These are phyloP conservation scores for Anadara kagoshimensis DNA, from an alignment of 1,140 invertebrate species.

Conservation along the genomic window DNA sequence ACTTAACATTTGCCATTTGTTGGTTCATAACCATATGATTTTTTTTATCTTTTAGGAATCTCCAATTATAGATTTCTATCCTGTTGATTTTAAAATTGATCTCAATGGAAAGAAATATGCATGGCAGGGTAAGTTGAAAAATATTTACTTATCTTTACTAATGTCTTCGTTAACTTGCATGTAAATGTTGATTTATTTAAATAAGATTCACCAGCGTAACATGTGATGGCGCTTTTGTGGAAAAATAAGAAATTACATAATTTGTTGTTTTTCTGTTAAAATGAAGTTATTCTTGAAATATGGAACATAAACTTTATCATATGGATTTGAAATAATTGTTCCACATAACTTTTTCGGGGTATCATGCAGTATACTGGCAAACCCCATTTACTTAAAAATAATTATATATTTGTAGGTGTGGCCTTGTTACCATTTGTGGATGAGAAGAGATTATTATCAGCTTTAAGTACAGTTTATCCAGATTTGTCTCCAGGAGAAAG, in stretches of 20 bases:
- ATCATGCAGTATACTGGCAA: too few species aligned
- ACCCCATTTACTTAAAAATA: too few species aligned
- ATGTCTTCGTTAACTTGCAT: not conserved
- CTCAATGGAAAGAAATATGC: slow-evolving; percentile 99
- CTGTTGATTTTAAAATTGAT: slow-evolving; percentile 97
- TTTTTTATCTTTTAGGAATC: slow-evolving; percentile 81
- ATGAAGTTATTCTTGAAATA: too few species aligned
- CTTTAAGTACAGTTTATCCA: slow-evolving; percentile 87
- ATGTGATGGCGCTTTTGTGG: not conserved
- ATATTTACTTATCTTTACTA: not conserved
- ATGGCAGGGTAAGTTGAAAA: slow-evolving; percentile 86
- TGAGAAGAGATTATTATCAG: slow-evolving; percentile 91
- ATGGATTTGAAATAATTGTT: too few species aligned
- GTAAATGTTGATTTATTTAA: not conserved
- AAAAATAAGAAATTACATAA: not conserved
- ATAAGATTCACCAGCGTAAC: not conserved
- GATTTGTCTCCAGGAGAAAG: slow-evolving; percentile 88
- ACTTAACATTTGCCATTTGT: too few species aligned
- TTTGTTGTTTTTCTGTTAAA: too few species aligned
- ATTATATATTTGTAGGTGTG: slow-evolving; percentile 79
- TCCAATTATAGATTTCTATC: slow-evolving; percentile 99
- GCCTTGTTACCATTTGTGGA: slow-evolving; percentile 98
- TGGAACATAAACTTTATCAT: too few species aligned
- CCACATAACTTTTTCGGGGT: too few species aligned
- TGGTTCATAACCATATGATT: not conserved